phyloP scores from a whole-genome alignment of 2,113 vertebrate genomes.

The Rhineura floridana region DNA sequence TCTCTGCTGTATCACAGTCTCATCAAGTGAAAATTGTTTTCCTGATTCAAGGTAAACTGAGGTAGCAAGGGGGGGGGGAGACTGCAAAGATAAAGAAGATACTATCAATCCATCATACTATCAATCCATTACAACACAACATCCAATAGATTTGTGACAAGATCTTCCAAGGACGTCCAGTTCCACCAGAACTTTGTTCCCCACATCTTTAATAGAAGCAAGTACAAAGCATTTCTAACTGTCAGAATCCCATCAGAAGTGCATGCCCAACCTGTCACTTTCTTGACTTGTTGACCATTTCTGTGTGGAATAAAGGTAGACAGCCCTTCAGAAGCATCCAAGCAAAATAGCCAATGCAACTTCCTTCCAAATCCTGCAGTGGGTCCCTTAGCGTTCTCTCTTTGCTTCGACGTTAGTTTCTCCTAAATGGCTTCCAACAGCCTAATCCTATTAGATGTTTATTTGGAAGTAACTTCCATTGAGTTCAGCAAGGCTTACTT shows the following conservation, averaged over 20 bases:
- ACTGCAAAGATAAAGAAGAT: rapidly evolving
- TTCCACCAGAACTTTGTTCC: background rate
- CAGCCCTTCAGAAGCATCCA: background rate
- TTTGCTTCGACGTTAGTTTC: background rate
- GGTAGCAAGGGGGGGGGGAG: background rate
- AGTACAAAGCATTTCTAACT: background rate
- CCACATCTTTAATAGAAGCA: background rate
- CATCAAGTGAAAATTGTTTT: background rate
- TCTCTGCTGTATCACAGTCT: background rate
- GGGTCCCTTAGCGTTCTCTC: background rate
- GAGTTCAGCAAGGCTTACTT: background rate
- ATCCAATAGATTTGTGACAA: background rate
- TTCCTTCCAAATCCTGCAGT: background rate
- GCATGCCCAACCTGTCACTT: background rate
- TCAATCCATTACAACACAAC: rapidly evolving
- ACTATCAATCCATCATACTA: rapidly evolving
- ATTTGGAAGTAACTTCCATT: background rate
- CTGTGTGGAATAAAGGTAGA: background rate
- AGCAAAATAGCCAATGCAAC: background rate
- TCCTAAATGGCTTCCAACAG: background rate
- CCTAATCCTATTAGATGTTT: background rate
- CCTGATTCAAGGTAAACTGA: conserved; percentile 4
- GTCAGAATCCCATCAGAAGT: background rate
- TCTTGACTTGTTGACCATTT: background rate
- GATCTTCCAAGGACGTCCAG: background rate